Base-by-base conservation (phyloP, 2,113 vertebrate species). In the Nanorana parkeri region DNA sequence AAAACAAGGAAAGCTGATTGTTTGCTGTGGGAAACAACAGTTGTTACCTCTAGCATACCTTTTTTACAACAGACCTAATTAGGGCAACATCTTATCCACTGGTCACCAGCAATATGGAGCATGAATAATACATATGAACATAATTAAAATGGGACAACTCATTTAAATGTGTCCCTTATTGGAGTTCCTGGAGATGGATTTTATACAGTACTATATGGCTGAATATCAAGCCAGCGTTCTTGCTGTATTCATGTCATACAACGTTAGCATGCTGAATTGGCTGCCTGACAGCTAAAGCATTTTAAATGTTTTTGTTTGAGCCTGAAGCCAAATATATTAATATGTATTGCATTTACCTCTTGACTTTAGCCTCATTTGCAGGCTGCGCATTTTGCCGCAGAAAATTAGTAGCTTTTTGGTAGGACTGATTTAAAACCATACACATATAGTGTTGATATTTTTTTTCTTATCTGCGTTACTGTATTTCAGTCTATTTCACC, bases 321-420 rank as follows among this genome's bases (percentile, higher is more conserved):
- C 63, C 74, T 77, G n/a, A 78, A 82, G 54, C 51, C n/a, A 85
- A 88, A 21, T 17, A 41, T 81, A 76, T 85, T 86, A 73, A 68
- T 79, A 75, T 72, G 20, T 72, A 55, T 78, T 84, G 84, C 3
- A 15, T 23, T 86, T 85, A 83, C 32, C 80, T 32, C 28, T 84
- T 79, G 83, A 0, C 1, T 58, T 3, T 84, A 19, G 32, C 24
- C 84, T 84, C 0, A 26, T 85, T 88, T 85, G 76, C 19, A 68
- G 23, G 26, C 23, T 60, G 60, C 77, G 82, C 65, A 82, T 83
- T 89, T 88, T 83, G 54, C 85, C 87, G 75, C 4, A 17, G 52
- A 17, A 83, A 77, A 86, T 85, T 80, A 79, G 66, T 80, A 78
- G 11, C 28, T 29, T 84, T 80, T 84, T 60, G 72, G 77, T 87